Evolutionary conservation across 2,888 invertebrate genomes (phyloP), one percentile per base, ranked within the genome.

Genomic region (Spatulosminthurus flaviceps): DNA sequence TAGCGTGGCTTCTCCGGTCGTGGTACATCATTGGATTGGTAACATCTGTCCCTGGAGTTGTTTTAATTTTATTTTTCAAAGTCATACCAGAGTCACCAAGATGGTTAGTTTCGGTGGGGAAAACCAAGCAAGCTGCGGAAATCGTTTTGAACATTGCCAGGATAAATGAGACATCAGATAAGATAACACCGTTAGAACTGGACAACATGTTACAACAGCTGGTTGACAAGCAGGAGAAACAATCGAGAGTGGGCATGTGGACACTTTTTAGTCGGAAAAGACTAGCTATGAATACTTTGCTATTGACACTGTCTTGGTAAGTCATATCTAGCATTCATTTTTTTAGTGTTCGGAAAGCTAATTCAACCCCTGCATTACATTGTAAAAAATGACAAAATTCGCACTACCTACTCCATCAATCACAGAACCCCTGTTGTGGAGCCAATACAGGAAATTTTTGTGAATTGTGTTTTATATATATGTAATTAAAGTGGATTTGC

Each of bases 21-120:
- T 87, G 87, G 87, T 83, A 85, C 29, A 71, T 83, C 0, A 84
- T 87, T 5, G 86, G 86, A 0, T 71, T 86, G n/a, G 86, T 86
- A 2, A 85, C 83, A 24, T 61, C 85, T n/a, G 86, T 85, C 2
- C 83, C 74, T 70, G 80, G 82, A 19, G 43, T 85, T 1, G 7
- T 51, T 2, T 1, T 51, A 19, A 2, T 51, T 13, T n/a, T 51
- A 16, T 51, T 11, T n/a, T 51, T 51, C 7, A 13, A n/a, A 19
- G 2, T 51, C 1, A 51, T 51, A 5, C 51, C 51, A 60, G 86
- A 86, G 64, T 85, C 85, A 13, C 85, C 86, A 0, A 79, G 86
- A 21, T 86, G 86, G 86, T 75, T 86, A 9, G 73, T 86, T 9
- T 82, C 84, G 1, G 80, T 82, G 22, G 85, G 85, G 24, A 82